Percentiles rank a stretch among this genome's conserved stretches.
Evolutionary conservation across 2,113 vertebrate genomes (phyloP).

Genomic region (Struthidea cinerea): DNA sequence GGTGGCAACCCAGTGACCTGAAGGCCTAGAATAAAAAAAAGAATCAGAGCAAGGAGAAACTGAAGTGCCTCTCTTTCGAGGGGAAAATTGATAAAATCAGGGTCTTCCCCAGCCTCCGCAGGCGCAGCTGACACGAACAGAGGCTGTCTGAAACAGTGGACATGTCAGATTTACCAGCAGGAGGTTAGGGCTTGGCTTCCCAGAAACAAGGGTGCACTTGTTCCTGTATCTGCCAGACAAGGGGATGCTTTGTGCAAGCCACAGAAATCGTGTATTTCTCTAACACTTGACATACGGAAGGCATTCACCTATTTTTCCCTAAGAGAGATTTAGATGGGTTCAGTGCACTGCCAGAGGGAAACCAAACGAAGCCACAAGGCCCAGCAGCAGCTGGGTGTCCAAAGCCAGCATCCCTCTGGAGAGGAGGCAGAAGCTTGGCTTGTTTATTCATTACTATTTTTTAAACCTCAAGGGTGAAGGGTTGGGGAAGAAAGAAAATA

Average conservation of each 20-base stretch:
- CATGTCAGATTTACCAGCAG: background rate
- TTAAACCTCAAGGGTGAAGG: background rate
- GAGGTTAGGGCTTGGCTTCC: background rate
- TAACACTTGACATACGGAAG: conserved; percentile 6
- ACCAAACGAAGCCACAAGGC: background rate
- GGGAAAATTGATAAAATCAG: background rate
- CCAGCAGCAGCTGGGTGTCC: background rate
- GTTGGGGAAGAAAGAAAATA: background rate
- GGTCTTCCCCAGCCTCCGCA: background rate
- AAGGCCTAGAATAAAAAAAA: background rate
- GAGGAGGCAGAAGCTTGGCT: background rate
- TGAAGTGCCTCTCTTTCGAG: background rate
- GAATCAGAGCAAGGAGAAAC: background rate
- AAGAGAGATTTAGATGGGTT: background rate
- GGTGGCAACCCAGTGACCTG: background rate
- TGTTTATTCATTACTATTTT: background rate
- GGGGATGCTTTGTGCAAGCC: background rate
- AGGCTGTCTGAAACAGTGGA: background rate
- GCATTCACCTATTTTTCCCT: conserved; percentile 22
- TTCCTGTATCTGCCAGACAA: conserved; percentile 12
- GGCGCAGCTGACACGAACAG: background rate
- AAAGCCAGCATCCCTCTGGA: background rate
- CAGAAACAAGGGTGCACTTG: conserved; percentile 47
- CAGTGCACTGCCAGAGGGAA: background rate
- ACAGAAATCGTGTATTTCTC: background rate